These are phyloP conservation scores for Pseudomyrmex dendroicus DNA, from an alignment of 1,140 invertebrate species.

Conservation along the genomic window DNA sequence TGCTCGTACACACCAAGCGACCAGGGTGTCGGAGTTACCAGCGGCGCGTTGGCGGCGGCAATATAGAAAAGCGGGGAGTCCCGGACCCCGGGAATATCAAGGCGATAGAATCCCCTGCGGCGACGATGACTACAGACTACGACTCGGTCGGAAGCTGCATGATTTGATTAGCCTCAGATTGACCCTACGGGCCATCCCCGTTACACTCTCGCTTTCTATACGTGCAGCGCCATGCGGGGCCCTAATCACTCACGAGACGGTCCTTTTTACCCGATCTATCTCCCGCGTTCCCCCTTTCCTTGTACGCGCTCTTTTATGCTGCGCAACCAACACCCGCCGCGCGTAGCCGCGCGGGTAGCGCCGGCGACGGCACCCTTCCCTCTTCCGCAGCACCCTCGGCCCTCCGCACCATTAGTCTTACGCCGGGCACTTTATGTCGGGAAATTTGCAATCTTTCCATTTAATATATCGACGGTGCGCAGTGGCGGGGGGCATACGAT, in stretches of 20 bases:
- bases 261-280: slow-evolving; percentile 79
- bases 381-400: slow-evolving; percentile 58
- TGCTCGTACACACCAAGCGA: slow-evolving; percentile 70
- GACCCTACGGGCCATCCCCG: slow-evolving; percentile 79
- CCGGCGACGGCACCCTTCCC: slow-evolving; percentile 42
- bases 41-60: slow-evolving; percentile 53
- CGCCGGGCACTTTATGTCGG: slow-evolving; percentile 84
- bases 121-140: slow-evolving; percentile 46
- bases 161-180: slow-evolving; percentile 86
- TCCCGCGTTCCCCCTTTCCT: slow-evolving; percentile 53
- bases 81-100: slow-evolving; percentile 23
- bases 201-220: slow-evolving; percentile 62
- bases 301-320: slow-evolving; percentile 44
- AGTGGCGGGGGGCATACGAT: slow-evolving; percentile 77
- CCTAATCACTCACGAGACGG: slow-evolving; percentile 83
- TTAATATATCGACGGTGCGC: slow-evolving; percentile 84
- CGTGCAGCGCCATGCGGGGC: slow-evolving; percentile 72
- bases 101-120: slow-evolving; percentile 53
- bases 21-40: slow-evolving; percentile 12
- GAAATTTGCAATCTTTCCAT: slow-evolving; percentile 86
- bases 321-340: slow-evolving; percentile 58
- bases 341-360: slow-evolving; percentile 49
- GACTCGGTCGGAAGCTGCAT: slow-evolving; percentile 77
- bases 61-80: slow-evolving; percentile 73
- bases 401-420: slow-evolving; percentile 83